phyloP scores from a whole-genome alignment of 2,888 invertebrate genomes.

The Volucella inanis region DNA sequence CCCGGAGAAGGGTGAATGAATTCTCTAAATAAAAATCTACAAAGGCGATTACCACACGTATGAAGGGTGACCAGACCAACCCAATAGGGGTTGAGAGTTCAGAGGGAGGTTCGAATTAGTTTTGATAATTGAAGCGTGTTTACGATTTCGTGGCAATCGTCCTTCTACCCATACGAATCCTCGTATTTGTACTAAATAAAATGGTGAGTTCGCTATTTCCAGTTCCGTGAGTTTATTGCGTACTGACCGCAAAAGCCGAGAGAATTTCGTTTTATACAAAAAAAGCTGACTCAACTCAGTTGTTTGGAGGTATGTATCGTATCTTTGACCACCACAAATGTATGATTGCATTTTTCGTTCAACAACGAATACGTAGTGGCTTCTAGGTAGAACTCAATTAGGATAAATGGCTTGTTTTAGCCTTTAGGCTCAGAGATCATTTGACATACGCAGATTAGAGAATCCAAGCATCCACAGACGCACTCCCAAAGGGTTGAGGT shows the following conservation, averaged over 20 bases:
- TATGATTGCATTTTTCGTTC: too few species aligned
- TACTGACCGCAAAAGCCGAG: conserved; percentile 33
- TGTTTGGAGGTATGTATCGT: too few species aligned
- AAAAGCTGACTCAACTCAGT: neutral
- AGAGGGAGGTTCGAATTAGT: conserved; percentile 54
- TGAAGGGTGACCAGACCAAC: neutral
- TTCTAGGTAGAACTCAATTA: too few species aligned
- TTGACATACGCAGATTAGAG: too few species aligned
- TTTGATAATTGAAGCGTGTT: conserved; percentile 69
- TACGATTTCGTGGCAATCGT: conserved; percentile 43
- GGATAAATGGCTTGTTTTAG: too few species aligned
- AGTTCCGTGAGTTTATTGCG: conserved; percentile 40
- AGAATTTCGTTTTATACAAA: conserved; percentile 23
- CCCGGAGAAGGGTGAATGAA: neutral
- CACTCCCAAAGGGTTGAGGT: too few species aligned
- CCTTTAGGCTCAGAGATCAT: too few species aligned
- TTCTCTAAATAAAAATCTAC: neutral
- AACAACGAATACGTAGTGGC: too few species aligned
- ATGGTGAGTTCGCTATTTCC: conserved; percentile 23
- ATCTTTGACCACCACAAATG: too few species aligned
- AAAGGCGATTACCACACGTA: conserved; percentile 29
- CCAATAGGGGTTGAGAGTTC: too few species aligned
- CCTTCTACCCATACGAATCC: too few species aligned
- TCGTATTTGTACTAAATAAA: conserved; percentile 25
- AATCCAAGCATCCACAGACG: too few species aligned